Evolutionary conservation across 2,888 invertebrate species (phyloP).

Genomic region (Perizoma flavofasciatum): DNA sequence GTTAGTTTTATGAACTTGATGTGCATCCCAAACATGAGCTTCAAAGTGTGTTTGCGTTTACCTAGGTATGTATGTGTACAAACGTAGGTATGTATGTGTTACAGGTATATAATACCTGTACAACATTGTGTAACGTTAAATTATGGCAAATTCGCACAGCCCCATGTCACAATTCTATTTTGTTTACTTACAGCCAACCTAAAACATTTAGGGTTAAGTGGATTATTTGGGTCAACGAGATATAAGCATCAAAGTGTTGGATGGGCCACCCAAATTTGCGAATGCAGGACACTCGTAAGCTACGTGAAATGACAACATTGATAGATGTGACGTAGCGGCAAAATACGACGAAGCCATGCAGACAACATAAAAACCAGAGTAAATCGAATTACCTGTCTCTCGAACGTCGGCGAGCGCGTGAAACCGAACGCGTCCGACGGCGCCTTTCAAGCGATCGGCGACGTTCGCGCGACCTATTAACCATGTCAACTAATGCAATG

Average conservation of each 20-base stretch:
- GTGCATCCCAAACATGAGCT: no score
- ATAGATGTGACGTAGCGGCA: background rate
- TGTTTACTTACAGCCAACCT: no score
- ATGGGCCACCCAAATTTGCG: background rate
- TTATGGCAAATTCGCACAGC: no score
- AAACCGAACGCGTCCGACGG: constrained; percentile 66
- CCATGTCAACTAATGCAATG: constrained; percentile 29
- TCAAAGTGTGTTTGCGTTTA: no score
- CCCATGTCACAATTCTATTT: no score
- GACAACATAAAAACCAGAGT: constrained; percentile 37
- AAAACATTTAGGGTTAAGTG: background rate
- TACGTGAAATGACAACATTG: background rate
- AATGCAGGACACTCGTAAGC: background rate
- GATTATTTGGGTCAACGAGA: background rate
- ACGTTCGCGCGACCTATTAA: constrained; percentile 76
- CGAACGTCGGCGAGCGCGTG: constrained; percentile 77
- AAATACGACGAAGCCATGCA: constrained; percentile 38
- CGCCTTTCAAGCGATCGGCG: constrained; percentile 79
- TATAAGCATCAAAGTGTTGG: background rate
- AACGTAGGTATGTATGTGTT: no score
- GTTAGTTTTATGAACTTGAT: no score
- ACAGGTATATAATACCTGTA: no score
- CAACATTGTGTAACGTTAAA: no score
- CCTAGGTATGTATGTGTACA: no score
- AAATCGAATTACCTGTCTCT: constrained; percentile 69